Percentiles rank a stretch among this genome's conserved stretches.
Evolutionary conservation across 2,797 vertebrate species (phyloP).

Genomic region (Rhadinocentrus ornatus): DNA sequence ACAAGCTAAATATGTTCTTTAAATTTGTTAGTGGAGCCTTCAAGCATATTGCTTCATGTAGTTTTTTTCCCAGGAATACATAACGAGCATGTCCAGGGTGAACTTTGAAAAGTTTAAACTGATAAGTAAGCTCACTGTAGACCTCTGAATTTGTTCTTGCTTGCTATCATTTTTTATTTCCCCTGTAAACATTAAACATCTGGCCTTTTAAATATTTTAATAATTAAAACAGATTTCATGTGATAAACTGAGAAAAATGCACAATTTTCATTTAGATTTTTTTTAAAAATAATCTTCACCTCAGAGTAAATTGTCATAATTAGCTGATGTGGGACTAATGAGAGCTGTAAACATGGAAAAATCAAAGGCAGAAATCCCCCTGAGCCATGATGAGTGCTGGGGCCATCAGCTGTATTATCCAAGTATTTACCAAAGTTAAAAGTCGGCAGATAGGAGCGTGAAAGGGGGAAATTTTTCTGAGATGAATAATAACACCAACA

Average conservation of each 20-base stretch:
- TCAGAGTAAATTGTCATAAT: neutral
- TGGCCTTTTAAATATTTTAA: neutral
- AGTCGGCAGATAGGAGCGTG: too few relatives aligned
- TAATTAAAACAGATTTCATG: neutral
- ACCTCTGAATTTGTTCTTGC: neutral
- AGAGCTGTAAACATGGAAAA: neutral
- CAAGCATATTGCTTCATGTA: neutral
- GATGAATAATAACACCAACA: too few relatives aligned
- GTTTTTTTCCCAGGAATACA: neutral
- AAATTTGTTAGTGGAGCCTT: neutral
- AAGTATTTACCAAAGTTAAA: too few relatives aligned
- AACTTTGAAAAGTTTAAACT: neutral
- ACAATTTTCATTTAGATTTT: slow-evolving; percentile 1
- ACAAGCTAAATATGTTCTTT: neutral
- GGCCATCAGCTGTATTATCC: too few relatives aligned
- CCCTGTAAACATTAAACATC: neutral
- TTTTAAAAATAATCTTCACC: too few relatives aligned
- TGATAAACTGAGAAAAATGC: neutral
- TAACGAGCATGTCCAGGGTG: neutral
- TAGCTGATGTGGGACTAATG: slow-evolving; percentile 1
- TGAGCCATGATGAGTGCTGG: too few relatives aligned
- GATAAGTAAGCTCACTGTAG: neutral
- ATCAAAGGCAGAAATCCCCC: neutral
- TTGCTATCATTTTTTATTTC: neutral
- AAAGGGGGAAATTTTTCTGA: too few relatives aligned